phyloP scores from a whole-genome alignment of 1,140 invertebrate species.

The Macrobrachium nipponense region DNA sequence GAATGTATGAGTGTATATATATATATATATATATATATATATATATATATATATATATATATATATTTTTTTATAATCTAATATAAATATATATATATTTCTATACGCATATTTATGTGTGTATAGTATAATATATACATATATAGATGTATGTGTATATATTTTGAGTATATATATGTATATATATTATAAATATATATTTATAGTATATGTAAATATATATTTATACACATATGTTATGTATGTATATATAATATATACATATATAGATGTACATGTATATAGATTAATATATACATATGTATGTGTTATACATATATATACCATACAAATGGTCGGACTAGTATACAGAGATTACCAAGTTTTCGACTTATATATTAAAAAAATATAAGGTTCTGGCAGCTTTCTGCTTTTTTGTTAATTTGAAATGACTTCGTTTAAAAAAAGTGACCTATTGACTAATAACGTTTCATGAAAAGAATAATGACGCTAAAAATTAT shows the following conservation, averaged over 20 bases:
- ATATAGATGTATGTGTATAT: background rate
- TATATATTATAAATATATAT: constrained; percentile 20
- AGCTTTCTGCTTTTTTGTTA: no score
- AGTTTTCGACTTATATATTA: no score
- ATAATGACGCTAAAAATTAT: no score
- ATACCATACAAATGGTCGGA: no score
- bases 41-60: background rate
- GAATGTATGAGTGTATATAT: background rate
- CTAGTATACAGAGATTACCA: no score
- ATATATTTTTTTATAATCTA: no score
- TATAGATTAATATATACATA: background rate
- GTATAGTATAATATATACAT: background rate
- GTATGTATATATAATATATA: background rate
- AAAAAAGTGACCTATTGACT: no score
- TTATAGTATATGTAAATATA: constrained; percentile 11
- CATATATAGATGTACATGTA: background rate
- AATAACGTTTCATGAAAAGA: no score
- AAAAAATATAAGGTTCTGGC: no score
- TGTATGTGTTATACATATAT: no score
- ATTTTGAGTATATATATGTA: background rate
- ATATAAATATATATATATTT: constrained; percentile 20
- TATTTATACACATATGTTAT: constrained; percentile 12
- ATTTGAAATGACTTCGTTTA: no score
- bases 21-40: background rate
- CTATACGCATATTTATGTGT: background rate